Conservation (phyloP, 2,113 vertebrate genomes). For the Vimba vimba region DNA sequence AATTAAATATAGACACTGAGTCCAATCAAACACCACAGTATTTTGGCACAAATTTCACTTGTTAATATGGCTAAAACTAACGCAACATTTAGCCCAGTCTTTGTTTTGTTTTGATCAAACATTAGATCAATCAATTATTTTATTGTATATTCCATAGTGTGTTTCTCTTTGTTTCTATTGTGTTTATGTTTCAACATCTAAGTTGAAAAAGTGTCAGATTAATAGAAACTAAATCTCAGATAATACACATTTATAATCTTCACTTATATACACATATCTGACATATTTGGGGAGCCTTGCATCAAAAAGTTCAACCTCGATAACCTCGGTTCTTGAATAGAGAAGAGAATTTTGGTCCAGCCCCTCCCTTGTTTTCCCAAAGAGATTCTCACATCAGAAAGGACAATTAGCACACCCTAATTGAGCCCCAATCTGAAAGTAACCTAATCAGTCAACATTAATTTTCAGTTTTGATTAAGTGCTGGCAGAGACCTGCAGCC, state of each 20-base stretch:
- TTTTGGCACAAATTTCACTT: not conserved
- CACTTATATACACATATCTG: too few species aligned
- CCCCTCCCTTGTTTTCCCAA: not conserved
- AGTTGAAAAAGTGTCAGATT: too few species aligned
- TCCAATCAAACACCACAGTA: not conserved
- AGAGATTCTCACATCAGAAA: constrained; percentile 16
- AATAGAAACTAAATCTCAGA: too few species aligned
- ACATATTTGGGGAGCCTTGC: not conserved
- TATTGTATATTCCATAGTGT: not conserved
- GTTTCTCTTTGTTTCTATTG: not conserved
- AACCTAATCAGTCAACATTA: constrained; percentile 50
- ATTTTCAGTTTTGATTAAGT: constrained; percentile 39
- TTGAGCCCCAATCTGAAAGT: constrained; percentile 25
- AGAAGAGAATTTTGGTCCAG: not conserved
- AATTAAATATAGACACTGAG: not conserved
- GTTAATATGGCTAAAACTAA: not conserved
- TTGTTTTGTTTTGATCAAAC: not conserved
- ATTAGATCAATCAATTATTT: not conserved
- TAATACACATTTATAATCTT: not conserved
- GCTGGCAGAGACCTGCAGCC: constrained; percentile 31
- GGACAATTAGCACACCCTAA: constrained; percentile 39
- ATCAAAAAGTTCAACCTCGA: not conserved
- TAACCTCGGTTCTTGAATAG: not conserved
- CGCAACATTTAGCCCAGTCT: not conserved
- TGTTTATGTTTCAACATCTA: not conserved